Percentiles rank a stretch among this genome's conserved stretches.
These are phyloP conservation scores for Glaucomys volans DNA, from an alignment of 2,113 vertebrate species.

Conservation along the genomic window DNA sequence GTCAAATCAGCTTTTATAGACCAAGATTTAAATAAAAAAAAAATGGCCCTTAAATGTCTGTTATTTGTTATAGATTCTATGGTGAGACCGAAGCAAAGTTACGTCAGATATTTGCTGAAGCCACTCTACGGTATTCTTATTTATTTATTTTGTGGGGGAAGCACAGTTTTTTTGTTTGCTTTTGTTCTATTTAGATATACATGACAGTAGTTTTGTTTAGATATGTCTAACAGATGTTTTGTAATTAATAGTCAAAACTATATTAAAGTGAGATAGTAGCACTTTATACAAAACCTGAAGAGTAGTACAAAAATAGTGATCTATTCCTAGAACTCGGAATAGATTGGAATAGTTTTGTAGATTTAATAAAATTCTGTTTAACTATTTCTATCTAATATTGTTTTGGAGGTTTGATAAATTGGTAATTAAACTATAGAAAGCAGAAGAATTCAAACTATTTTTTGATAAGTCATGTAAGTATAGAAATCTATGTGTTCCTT, in stretches of 20 bases:
- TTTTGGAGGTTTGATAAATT: constrained; percentile 22
- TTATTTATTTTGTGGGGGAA: not conserved
- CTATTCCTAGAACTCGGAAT: too few relatives aligned
- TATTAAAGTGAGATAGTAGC: not conserved
- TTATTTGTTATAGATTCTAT: constrained; percentile 91
- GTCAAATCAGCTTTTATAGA: not conserved
- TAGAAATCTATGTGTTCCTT: not conserved
- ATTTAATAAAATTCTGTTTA: not conserved
- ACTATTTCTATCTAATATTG: not conserved
- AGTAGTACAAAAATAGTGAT: not conserved
- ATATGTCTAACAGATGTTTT: not conserved
- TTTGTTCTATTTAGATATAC: too few relatives aligned
- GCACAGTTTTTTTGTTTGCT: too few relatives aligned
- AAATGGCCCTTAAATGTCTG: not conserved
- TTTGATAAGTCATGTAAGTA: not conserved
- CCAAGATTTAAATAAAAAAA: not conserved
- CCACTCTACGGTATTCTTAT: constrained; percentile 90
- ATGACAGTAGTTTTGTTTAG: too few relatives aligned
- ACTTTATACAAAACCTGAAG: not conserved
- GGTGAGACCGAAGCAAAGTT: constrained; percentile 96
- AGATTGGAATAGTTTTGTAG: too few relatives aligned
- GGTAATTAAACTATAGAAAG: not conserved
- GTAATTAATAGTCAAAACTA: not conserved
- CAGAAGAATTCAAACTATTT: not conserved
- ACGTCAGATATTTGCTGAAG: constrained; percentile 95